Evolutionary conservation across 1,140 invertebrate species (phyloP), one percentile per base, ranked within the genome.

Genomic region (Adelges cooleyi): DNA sequence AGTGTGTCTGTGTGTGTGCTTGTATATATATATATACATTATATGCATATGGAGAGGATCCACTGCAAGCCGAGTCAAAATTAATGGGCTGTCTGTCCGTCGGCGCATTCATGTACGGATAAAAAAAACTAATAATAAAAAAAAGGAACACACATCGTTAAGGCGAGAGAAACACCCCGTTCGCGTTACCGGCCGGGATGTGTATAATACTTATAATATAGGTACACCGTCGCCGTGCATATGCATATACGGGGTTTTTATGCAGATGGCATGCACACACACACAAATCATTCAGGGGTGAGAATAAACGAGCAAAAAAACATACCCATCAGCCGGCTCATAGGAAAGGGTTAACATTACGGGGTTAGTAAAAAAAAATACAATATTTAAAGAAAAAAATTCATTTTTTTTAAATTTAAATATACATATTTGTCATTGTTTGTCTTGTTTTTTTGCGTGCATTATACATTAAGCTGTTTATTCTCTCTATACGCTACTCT

Each of bases 61-160:
- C 53, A 33, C 29, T 33, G 29, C 29, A 33, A 11, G 11, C 29
- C 29, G 53, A 56, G 53, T 56, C 53, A 56, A 36, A 56, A 56
- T 56, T 56, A 56, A 56, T 56, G 53, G 53, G 53, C 53, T 56
- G 53, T 56, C 53, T 56, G 53, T 56, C 38, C 53, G 53, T 56
- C 53, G 20, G 51, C 51, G 51, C 33, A 53, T 53, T n/a, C n/a
- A n/a, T n/a, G 29, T 33, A 33, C 11, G 11, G 29, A 33, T 33
- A 33, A 33, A 6, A 33, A 33, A 6, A 33, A 6, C 11, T 5
- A 6, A 33, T 33, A 6, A 33, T 33, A 33, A 6, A 33, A 33
- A 56, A 56, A 56, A 56, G 36, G 29, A 56, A 42, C 53, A 33
- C 29, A 33, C 29, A 42, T 56, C 53, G 53, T 56, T 56, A 56